Evolutionary conservation across 2,797 vertebrate genomes (phyloP), one percentile per base, ranked within the genome.

Genomic region (Dromococcyx pavoninus): DNA sequence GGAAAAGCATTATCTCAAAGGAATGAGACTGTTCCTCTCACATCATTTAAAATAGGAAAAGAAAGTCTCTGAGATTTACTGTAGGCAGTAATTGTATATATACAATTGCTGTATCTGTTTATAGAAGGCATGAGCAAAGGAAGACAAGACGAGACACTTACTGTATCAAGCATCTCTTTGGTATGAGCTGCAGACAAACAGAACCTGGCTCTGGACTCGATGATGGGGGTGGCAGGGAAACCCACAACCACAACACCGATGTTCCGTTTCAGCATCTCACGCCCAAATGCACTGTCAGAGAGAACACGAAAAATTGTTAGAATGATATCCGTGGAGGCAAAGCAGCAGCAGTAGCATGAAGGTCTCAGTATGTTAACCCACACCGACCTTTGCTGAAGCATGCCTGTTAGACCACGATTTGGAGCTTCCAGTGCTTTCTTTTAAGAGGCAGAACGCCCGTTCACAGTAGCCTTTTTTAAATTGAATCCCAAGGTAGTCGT

Each of bases 151-250:
- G 33, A 87, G 32, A 75, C 44, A 98, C 99, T 99, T 97, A 99
- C 99, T 7, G 97, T 98, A 96, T 99, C 98, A 5, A 99, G 98
- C 97, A 99, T 99, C 91, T 99, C 98, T 98, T 97, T 99, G 97
- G 98, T 99, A 93, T 99, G 99, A 82, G 98, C 98, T 32, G 99
- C 99, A 13, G 99, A 99, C 65, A 99, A 91, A 72, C 99, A 99
- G 98, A 99, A 99, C 39, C 99, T 98, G 19, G 99, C 99, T 97
- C 99, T 98, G 32, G 99, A 99, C 96, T 99, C 99, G 5, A 99
- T 99, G 96, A 99, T 99, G 22, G 99, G 99, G 8, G 99, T 99
- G 30, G 99, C 99, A 27, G 99, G 99, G 96, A 99, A 99, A 60
- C 99, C 99, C 41, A 99, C 99, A 33, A 99, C 99, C 95, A 99